Base-by-base conservation (phyloP, 2,888 invertebrate genomes). In the Synanthedon vespiformis region DNA sequence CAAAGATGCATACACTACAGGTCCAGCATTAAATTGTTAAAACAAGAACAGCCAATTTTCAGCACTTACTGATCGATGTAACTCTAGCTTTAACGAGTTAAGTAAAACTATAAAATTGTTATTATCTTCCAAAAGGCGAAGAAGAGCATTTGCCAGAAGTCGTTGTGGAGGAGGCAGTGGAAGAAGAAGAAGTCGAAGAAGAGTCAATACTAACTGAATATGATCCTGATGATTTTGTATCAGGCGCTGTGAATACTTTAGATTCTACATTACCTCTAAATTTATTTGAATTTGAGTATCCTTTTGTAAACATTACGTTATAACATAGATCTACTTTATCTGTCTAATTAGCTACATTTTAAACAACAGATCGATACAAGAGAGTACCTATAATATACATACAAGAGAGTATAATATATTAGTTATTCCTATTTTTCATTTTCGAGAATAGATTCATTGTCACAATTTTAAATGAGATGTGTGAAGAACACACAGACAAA, bases 221-320 rank as follows among this genome's bases (percentile, higher is more conserved):
- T 52, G 84, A 87, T 53, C 68, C 75, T 0, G 86, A 89, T 40
- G 90, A 90, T 56, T 91, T 89, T 61, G 65, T 89, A 27, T 91
- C 92, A 0, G 86, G 88, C 3, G 89, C 91, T 5, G 77, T 80
- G 34, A 76, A 81, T 22, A 89, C 89, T 48, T 70, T 84, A 44
- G 72, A 84, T 49, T 88, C 89, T 27, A 89, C 90, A 10, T 75
- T 92, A 56, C 89, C 90, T 0, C 65, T 79, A 8, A 77, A 92
- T 65, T 80, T 92, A 56, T 82, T 93, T 53, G 85, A 90, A 63
- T 91, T 92, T 72, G 83, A 91, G 92, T 92, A 92, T 90, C 90
- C 91, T 91, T 34, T 90, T 77, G 8, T 18, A n/a, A n/a, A n/a
- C n/a, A n/a, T n/a, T n/a, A n/a, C n/a, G n/a, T n/a, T n/a, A 48